Base-by-base conservation (phyloP, 2,888 invertebrate genomes). In the Dynastes grantii region DNA sequence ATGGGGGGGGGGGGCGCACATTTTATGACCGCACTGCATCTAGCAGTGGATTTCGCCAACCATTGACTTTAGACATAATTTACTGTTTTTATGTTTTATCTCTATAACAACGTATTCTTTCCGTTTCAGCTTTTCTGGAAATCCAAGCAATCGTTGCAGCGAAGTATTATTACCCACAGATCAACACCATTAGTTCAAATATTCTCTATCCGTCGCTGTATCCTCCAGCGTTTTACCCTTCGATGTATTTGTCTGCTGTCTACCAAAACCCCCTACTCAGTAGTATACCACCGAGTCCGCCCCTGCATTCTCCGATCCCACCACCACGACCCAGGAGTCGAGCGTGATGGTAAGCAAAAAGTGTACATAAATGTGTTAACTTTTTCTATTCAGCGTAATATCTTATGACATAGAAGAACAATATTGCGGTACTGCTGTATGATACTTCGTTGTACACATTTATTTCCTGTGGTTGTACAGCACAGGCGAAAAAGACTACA, bases 211-310 rank as follows among this genome's bases (percentile, higher is more conserved):
- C 84, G 71, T 83, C 84, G 70, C 80, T 86, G 9, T 87, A 86
- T 81, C 84, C 86, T 81, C 85, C 87, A 65, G 84, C 84, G 70
- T 80, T 87, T 11, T 87, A 87, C 81, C 85, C 86, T 81, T 85
- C 87, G 81, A 84, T 87, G 78, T 87, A 86, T 81, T 80, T 87
- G 81, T 85, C 87, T 40, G 84, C 86, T 63, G 84, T 86, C 81
- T 85, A 86, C 81, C 84, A 81, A 84, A 84, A 78, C 80, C 83
- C 80, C 77, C 84, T 82, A 78, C 82, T 81, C 78, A 82, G 80
- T 79, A 85, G 80, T 81, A 84, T 83, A 81, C 84, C 82, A 82
- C 83, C 79, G 81, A 84, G 81, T 84, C 85, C 82, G 80, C 84
- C 82, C 55, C 75, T 80, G 76, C 81, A 83, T 77, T 83, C 83